Evolutionary conservation across 2,113 vertebrate genomes (phyloP).

Genomic region (Odobenus rosmarus): DNA sequence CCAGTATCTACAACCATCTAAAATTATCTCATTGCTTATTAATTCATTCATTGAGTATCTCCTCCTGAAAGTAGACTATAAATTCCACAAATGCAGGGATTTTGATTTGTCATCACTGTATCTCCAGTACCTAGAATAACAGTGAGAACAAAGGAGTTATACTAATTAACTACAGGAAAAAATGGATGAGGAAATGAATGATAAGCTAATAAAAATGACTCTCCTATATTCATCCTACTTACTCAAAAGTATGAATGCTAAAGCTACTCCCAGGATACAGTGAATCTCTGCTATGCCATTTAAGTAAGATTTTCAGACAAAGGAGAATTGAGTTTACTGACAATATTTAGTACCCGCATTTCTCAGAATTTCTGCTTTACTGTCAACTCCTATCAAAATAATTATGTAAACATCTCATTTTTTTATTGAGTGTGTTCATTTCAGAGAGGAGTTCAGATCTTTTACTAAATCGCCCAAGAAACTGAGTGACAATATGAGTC

Average conservation of each 20-base stretch:
- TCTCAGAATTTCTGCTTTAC: constrained; percentile 65
- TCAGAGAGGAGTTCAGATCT: constrained; percentile 59
- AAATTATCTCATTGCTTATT: background rate
- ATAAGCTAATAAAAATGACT: constrained; percentile 23
- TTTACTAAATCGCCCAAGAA: constrained; percentile 74
- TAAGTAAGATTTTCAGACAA: constrained; percentile 70
- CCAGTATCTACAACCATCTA: too few species aligned
- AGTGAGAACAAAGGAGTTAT: background rate
- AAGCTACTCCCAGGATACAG: constrained; percentile 15
- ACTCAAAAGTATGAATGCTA: constrained; percentile 51
- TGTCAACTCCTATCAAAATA: constrained; percentile 72
- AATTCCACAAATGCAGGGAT: background rate
- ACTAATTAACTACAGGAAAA: background rate
- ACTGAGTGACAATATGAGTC: constrained; percentile 64
- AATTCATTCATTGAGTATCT: background rate
- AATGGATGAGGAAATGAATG: constrained; percentile 11
- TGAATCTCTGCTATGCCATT: constrained; percentile 20
- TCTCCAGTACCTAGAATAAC: background rate
- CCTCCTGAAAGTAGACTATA: background rate
- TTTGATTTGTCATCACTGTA: background rate
- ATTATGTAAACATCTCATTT: constrained; percentile 76
- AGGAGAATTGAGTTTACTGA: constrained; percentile 70
- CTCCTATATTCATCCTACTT: constrained; percentile 32
- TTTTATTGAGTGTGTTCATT: constrained; percentile 64
- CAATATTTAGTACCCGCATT: constrained; percentile 63